phyloP scores from a whole-genome alignment of 2,888 invertebrate species.

The Gasteruption jaculator region DNA sequence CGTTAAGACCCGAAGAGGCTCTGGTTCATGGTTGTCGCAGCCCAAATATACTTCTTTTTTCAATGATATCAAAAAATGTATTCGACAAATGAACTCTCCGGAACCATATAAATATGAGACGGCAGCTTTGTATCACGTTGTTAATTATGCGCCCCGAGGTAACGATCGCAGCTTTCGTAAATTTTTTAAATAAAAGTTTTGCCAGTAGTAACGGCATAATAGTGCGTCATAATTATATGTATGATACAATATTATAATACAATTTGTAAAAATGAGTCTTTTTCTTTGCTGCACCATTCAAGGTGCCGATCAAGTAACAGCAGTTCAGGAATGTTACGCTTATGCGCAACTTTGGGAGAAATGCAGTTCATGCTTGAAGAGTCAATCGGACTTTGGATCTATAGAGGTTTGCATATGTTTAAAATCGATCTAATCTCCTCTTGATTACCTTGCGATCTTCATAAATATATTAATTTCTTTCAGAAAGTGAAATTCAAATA shows the following conservation, averaged over 20 bases:
- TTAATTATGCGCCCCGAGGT: slow-evolving; percentile 48
- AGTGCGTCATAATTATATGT: too few species aligned
- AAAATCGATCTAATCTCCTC: too few species aligned
- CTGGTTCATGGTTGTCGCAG: slow-evolving; percentile 29
- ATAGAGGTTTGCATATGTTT: too few species aligned
- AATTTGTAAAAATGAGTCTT: slow-evolving; percentile 3
- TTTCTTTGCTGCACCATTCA: slow-evolving; percentile 1
- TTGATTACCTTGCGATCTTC: background rate
- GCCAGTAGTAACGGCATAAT: too few species aligned
- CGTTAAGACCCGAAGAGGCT: slow-evolving; percentile 15
- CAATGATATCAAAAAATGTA: slow-evolving; percentile 37
- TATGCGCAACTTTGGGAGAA: slow-evolving; percentile 48
- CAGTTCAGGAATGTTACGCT: slow-evolving; percentile 52
- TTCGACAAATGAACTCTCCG: slow-evolving; percentile 31
- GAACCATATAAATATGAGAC: slow-evolving; percentile 37
- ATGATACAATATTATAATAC: background rate
- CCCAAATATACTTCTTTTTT: slow-evolving; percentile 32
- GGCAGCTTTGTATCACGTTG: slow-evolving; percentile 46
- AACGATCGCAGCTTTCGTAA: too few species aligned
- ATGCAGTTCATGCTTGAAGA: background rate
- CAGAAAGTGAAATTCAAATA: slow-evolving; percentile 53
- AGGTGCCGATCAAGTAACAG: slow-evolving; percentile 55
- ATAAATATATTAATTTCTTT: slow-evolving; percentile 16
- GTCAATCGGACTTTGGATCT: too few species aligned
- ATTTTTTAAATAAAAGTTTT: too few species aligned